Conservation (phyloP, 2,113 vertebrate species). For the Zosterops lateralis region DNA sequence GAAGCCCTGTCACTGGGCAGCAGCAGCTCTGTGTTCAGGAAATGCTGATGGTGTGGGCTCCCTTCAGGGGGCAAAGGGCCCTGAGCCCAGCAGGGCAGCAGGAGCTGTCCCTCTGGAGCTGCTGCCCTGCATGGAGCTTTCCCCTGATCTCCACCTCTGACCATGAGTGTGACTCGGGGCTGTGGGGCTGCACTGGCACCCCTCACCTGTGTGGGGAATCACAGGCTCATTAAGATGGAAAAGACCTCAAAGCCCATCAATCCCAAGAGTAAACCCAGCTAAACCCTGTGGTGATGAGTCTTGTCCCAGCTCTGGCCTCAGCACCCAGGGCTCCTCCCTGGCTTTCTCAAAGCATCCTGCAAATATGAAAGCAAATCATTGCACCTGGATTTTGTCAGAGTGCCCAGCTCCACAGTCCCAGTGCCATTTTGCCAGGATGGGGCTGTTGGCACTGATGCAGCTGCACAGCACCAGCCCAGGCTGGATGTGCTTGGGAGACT, state of each 20-base stretch:
- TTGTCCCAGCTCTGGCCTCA: background rate
- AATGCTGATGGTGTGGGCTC: rapidly evolving
- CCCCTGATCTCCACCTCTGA: background rate
- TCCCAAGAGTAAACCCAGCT: background rate
- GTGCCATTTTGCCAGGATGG: background rate
- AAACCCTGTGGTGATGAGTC: rapidly evolving
- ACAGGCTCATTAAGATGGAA: background rate
- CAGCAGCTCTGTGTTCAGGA: background rate
- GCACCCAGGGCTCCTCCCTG: background rate
- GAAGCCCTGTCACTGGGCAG: background rate
- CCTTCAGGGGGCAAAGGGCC: background rate
- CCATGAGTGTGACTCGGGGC: rapidly evolving
- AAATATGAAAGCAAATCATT: rapidly evolving
- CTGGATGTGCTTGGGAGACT: background rate
- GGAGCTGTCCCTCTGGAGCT: background rate
- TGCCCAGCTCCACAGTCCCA: background rate
- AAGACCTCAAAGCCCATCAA: background rate
- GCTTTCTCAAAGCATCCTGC: background rate
- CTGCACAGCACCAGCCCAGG: background rate
- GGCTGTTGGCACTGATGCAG: background rate
- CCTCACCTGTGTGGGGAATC: rapidly evolving
- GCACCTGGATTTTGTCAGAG: rapidly evolving
- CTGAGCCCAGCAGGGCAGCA: background rate
- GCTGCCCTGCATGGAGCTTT: rapidly evolving
- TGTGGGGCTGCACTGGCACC: rapidly evolving